Conservation (phyloP, 2,888 invertebrate species). For the Xanthorhoe spadicearia region DNA sequence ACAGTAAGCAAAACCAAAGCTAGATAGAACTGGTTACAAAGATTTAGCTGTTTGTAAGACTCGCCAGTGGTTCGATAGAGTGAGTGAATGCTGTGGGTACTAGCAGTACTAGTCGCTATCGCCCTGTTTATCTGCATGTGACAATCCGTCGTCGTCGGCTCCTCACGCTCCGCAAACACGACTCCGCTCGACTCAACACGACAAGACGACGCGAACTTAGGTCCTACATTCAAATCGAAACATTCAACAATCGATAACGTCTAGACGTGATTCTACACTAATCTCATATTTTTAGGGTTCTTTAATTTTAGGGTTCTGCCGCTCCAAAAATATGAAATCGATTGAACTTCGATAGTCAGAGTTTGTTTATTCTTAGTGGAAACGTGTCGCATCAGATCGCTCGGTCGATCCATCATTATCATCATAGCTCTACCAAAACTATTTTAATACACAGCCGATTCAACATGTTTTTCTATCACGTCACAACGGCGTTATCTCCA, state of each 20-base stretch:
- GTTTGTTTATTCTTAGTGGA: too few species aligned
- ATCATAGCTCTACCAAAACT: not conserved
- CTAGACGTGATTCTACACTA: conserved; percentile 34
- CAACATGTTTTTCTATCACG: not conserved
- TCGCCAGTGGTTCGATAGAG: not conserved
- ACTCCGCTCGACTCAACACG: conserved; percentile 14
- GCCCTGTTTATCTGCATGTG: conserved; percentile 21
- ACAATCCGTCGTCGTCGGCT: conserved; percentile 15
- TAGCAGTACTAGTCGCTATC: not conserved
- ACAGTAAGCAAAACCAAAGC: too few species aligned
- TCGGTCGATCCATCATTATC: not conserved
- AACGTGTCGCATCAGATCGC: too few species aligned
- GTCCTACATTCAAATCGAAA: conserved; percentile 34
- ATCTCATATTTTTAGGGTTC: conserved; percentile 27
- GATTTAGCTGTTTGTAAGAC: not conserved
- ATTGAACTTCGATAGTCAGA: not conserved
- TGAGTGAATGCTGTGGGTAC: conserved; percentile 3
- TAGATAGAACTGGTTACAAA: too few species aligned
- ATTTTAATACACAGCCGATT: not conserved
- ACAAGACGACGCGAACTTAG: conserved; percentile 29
- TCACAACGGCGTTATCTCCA: not conserved
- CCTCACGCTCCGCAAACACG: conserved; percentile 38
- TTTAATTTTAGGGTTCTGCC: conserved; percentile 21
- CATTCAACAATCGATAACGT: conserved; percentile 41
- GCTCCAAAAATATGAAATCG: not conserved